Conservation (phyloP, 92 coral and sea anemone genomes). For the Plumapathes pennacea region DNA sequence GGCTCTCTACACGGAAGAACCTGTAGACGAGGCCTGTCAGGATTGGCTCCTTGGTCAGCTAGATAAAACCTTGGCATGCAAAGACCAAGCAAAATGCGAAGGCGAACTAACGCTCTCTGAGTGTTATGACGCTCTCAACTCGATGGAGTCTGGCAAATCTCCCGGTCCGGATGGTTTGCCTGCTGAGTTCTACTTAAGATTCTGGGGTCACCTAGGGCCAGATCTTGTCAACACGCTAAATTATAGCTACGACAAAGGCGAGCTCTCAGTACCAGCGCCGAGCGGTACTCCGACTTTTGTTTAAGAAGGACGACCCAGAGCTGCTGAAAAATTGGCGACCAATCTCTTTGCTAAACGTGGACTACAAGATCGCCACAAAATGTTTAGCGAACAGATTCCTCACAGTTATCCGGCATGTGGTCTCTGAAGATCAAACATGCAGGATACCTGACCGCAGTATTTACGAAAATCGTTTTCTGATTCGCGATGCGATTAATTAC, state of each 20-base stretch:
- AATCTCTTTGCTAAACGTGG: background rate
- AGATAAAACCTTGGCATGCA: too few relatives aligned
- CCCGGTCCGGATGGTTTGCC: constrained; percentile 39
- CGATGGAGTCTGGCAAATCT: constrained; percentile 3
- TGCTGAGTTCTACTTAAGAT: constrained; percentile 10
- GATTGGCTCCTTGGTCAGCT: too few relatives aligned
- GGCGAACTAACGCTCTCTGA: constrained; percentile 8
- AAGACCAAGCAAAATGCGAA: too few relatives aligned
- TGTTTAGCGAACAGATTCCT: background rate
- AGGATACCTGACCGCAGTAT: background rate
- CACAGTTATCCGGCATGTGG: too few relatives aligned
- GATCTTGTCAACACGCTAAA: background rate
- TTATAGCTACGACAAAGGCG: background rate
- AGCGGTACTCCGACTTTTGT: background rate
- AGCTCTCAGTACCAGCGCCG: background rate
- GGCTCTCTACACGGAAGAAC: too few relatives aligned
- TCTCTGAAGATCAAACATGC: background rate
- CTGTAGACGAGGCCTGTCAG: too few relatives aligned
- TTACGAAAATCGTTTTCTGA: background rate
- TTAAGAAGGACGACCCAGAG: background rate
- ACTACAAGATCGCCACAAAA: background rate
- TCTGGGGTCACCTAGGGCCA: constrained; percentile 2
- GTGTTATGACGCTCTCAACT: constrained; percentile 5
- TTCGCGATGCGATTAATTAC: background rate
- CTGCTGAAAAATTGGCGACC: too few relatives aligned